These are phyloP conservation scores for Chionoecetes opilio DNA, from an alignment of 1,140 invertebrate genomes.

Conservation along the genomic window DNA sequence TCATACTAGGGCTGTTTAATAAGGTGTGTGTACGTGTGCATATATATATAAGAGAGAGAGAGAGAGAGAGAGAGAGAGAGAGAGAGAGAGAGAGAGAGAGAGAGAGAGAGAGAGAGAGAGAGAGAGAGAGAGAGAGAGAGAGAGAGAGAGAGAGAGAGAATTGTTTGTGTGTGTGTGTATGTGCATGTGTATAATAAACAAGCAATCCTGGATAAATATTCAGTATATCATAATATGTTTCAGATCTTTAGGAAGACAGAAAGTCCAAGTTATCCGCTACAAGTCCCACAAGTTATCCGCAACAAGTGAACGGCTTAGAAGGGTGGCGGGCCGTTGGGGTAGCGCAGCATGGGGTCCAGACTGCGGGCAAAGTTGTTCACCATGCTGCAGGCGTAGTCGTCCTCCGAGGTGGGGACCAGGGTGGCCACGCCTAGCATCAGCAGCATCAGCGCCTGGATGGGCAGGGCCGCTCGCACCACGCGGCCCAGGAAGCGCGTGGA, in stretches of 20 bases:
- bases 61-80: no score
- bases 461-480: slow-evolving; percentile 94
- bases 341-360: slow-evolving; percentile 93
- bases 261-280: not conserved
- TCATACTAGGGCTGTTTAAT: not conserved
- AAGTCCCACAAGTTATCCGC: not conserved
- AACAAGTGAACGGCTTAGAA: slow-evolving; percentile 85
- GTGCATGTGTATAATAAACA: not conserved
- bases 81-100: no score
- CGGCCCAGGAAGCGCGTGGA: slow-evolving; percentile 93
- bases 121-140: no score
- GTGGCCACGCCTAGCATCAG: slow-evolving; percentile 94
- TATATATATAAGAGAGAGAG: no score
- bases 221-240: not conserved
- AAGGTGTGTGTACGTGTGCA: no score
- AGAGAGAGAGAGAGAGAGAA: no score
- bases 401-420: slow-evolving; percentile 92
- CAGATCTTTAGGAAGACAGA: slow-evolving; percentile 59
- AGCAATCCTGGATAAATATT: not conserved
- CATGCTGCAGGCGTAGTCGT: slow-evolving; percentile 93
- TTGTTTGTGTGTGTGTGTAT: not conserved
- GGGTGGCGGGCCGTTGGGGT: slow-evolving; percentile 95
- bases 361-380: slow-evolving; percentile 89
- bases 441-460: slow-evolving; percentile 91
- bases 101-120: no score